Evolutionary conservation across 2,888 invertebrate genomes (phyloP), one percentile per base, ranked within the genome.

Genomic region (Aleiodes leptofemur): DNA sequence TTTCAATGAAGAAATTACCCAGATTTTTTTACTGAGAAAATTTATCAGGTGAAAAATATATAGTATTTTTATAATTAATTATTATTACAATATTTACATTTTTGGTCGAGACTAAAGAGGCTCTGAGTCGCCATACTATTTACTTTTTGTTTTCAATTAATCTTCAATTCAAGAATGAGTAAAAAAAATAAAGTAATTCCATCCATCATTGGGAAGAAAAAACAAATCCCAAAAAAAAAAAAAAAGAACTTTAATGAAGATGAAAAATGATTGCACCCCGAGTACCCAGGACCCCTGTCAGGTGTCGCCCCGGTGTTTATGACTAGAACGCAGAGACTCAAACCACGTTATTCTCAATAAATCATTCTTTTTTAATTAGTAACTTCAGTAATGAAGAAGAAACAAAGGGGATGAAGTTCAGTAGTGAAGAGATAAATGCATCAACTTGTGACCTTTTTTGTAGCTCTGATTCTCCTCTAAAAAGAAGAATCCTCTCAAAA

Each of bases 191-290:
- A 72, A 61, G 66, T 69, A 57, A 69, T 34, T 43, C 23, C 23
- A 23, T 23, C 23, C 14, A 31, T 34, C 59, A 43, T 43, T 59
- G 13, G 51, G 29, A 50, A 43, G 53, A 6, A 31, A 3, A 34
- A 64, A 64, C 73, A 76, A 51, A 43, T 9, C 43, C 29, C 29
- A 11, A 11, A 48, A 64, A 50, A 59, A 69, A 56, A 51, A 66
- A 53, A 72, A 71, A 66, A 34, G 4, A 34, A 34, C 23, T 38
- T 38, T 51, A 55, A 29, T 48, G 13, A 38, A 43, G 11, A 43
- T 43, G 43, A 13, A 43, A n/a, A 38, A 53, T 76, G 77, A 81
- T 82, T 81, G 79, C 78, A 79, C 78, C 72, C 79, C 78, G 78
- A 81, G 78, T 78, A 79, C 75, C 56, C 78, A 74, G 77, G 77